A percentile compares a stretch with the other conserved stretches of the same genome.
phyloP scores from a whole-genome alignment of 2,888 invertebrate species.

The Oeneis ivallda region DNA sequence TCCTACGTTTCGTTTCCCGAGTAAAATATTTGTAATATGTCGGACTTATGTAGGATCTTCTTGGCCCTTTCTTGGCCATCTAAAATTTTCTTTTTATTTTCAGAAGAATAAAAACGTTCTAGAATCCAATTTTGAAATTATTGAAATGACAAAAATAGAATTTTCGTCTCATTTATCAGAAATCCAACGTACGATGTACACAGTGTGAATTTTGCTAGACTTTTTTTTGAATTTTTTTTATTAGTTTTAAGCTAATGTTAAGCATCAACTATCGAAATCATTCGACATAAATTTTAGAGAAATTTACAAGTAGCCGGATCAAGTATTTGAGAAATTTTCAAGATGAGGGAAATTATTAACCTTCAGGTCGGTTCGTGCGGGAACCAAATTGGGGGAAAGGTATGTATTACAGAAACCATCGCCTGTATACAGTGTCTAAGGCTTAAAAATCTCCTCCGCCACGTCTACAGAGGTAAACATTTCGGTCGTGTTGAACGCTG shows the following conservation, averaged over 20 bases:
- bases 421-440: too few species aligned
- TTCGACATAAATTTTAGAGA: conserved; percentile 53
- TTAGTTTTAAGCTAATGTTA: conserved; percentile 76
- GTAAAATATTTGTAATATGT: too few species aligned
- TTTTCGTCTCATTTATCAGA: conserved; percentile 49
- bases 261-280: conserved; percentile 58
- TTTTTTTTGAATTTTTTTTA: conserved; percentile 44
- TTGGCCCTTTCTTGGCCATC: too few species aligned
- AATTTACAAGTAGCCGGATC: conserved; percentile 65
- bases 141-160: conserved; percentile 24
- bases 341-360: conserved; percentile 91
- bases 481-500: background rate
- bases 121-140: conserved; percentile 52
- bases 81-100: background rate
- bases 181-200: conserved; percentile 68
- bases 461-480: too few species aligned
- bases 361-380: conserved; percentile 83
- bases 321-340: conserved; percentile 44
- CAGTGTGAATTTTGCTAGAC: conserved; percentile 52
- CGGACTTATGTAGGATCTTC: background rate
- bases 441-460: too few species aligned
- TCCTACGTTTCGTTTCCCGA: too few species aligned
- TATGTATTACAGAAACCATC: conserved; percentile 66
- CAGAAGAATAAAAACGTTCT: conserved; percentile 46
- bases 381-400: conserved; percentile 90